Percentiles rank a stretch among this genome's conserved stretches.
These are phyloP conservation scores for Neoaliturus tenellus DNA, from an alignment of 2,888 invertebrate genomes.

Conservation along the genomic window DNA sequence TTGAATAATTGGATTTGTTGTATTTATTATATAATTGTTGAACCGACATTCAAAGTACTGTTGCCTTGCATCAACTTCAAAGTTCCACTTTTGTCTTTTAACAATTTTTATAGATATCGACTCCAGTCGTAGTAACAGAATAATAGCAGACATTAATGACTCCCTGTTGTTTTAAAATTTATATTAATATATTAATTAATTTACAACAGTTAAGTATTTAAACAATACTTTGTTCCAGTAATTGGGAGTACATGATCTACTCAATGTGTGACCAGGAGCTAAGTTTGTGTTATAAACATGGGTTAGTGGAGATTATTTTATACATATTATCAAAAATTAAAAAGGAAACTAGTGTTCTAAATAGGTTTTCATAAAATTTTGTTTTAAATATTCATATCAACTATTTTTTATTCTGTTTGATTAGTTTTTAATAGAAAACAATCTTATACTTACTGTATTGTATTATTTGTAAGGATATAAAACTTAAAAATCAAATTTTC, in stretches of 20 bases:
- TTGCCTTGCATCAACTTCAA: constrained; percentile 1
- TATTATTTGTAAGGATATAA: not conserved
- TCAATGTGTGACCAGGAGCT: constrained; percentile 18
- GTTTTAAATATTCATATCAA: not conserved
- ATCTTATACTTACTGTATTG: not conserved
- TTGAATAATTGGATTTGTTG: constrained; percentile 24
- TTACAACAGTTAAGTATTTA: too few relatives aligned
- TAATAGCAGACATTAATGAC: not conserved
- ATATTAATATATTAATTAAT: too few relatives aligned
- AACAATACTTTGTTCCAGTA: not conserved
- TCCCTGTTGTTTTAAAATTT: not conserved
- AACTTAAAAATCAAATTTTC: constrained; percentile 4
- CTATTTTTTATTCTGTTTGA: not conserved
- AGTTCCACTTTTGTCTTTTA: not conserved
- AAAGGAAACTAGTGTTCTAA: not conserved
- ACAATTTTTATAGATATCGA: not conserved
- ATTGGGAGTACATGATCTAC: constrained; percentile 32
- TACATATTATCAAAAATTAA: not conserved
- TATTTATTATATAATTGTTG: not conserved
- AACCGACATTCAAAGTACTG: not conserved
- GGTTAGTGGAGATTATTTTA: not conserved
- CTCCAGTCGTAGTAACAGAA: not conserved
- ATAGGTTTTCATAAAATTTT: not conserved
- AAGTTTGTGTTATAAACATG: not conserved
- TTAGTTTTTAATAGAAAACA: not conserved